phyloP scores from a whole-genome alignment of 2,888 invertebrate genomes.

The Pecten maximus region DNA sequence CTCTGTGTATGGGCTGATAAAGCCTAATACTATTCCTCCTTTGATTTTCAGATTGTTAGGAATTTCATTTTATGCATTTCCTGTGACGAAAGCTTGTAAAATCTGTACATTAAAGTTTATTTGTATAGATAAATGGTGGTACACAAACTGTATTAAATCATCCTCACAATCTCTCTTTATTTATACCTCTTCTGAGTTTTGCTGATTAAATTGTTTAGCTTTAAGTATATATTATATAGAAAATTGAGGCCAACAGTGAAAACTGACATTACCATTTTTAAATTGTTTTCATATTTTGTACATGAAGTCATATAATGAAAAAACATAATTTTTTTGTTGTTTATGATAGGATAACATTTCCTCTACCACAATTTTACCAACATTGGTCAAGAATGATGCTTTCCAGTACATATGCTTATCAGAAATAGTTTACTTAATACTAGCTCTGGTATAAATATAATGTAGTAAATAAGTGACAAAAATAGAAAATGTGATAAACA shows the following conservation, averaged over 20 bases:
- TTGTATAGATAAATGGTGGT: background rate
- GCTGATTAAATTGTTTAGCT: no score
- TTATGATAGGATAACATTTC: background rate
- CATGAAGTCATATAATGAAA: background rate
- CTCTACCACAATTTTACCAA: background rate
- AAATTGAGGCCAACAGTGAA: no score
- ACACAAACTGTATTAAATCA: background rate
- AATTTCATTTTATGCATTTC: background rate
- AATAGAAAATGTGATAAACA: no score
- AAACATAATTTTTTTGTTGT: background rate
- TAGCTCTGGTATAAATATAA: no score
- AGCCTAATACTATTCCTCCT: background rate
- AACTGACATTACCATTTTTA: no score
- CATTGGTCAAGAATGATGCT: background rate
- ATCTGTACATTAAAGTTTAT: background rate
- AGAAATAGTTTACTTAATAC: no score
- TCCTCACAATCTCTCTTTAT: no score
- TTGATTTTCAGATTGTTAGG: background rate
- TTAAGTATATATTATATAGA: no score
- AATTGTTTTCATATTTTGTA: background rate
- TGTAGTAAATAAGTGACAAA: no score
- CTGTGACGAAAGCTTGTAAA: background rate
- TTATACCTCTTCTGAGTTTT: no score
- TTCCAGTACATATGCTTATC: no score
- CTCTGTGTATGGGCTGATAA: background rate